Evolutionary conservation across 2,888 invertebrate species (phyloP), one percentile per base, ranked within the genome.

Genomic region (Cancer borealis): DNA sequence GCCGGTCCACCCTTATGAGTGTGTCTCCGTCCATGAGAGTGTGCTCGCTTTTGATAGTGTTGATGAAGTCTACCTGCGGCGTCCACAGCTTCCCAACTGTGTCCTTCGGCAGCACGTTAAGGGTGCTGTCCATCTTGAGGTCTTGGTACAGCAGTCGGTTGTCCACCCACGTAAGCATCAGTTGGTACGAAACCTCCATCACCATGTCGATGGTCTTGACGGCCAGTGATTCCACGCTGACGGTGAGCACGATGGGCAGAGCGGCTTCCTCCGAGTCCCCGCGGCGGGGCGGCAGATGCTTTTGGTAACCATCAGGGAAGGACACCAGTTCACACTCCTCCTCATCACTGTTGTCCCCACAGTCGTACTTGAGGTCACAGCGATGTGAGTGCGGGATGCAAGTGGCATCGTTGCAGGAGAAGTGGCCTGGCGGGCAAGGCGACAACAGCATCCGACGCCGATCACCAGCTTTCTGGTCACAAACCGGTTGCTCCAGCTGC

Each of bases 341-440:
- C 90, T 95, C 95, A 47, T 95, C 95, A 66, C 95, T 95, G 79
- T 93, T 91, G 92, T 95, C 95, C 1, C 47, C 87, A 60, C 95
- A 95, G 90, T 95, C 95, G 45, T 95, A 95, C 88, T 95, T 95
- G 39, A 95, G 93, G 90, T 95, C 95, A 54, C 95, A 95, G 30
- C 95, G 91, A 14, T 94, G 26, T 17, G 91, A 14, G 30, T 93
- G 88, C 12, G 92, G 79, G 5, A 95, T 88, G 84, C 95, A 95
- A 21, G 89, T 89, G 12, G 92, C 95, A n/a, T 94, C 93, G 92
- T 95, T 92, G 49, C 95, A 95, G 5, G 95, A 94, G 84, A 92
- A 95, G 26, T 94, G n/a, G 14, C 92, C 93, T 10, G 49, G 17
- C 14, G 3, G 12, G 49, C 95, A 95, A 12, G 93, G 93, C 1